Evolutionary conservation across 1,140 invertebrate genomes (phyloP).

Genomic region (Elysia chlorotica): DNA sequence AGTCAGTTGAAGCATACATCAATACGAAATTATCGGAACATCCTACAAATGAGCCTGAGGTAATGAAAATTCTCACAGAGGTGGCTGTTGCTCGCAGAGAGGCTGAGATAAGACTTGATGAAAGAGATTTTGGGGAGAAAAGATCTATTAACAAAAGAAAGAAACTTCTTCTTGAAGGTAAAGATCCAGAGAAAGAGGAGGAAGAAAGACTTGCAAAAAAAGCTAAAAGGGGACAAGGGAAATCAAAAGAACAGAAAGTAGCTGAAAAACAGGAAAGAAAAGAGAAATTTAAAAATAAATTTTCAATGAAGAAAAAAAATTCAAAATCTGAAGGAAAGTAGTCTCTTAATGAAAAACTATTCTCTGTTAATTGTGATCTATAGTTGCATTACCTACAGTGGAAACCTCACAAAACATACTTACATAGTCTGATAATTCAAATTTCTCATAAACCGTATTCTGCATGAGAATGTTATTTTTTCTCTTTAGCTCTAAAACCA

Average conservation of each 20-base stretch:
- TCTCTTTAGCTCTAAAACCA: no score
- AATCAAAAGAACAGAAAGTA: conserved; percentile 15
- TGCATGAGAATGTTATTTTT: no score
- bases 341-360: no score
- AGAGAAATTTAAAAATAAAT: conserved; percentile 29
- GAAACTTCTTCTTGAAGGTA: conserved; percentile 82
- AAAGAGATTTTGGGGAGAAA: conserved; percentile 88
- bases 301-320: conserved; percentile 25
- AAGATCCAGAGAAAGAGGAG: conserved; percentile 27
- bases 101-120: conserved; percentile 89
- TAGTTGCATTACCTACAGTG: no score
- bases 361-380: no score
- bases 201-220: conserved; percentile 19
- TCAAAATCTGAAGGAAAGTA: no score
- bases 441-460: no score
- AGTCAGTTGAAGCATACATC: conserved; percentile 84
- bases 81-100: conserved; percentile 88
- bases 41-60: conserved; percentile 80
- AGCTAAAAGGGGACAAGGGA: conserved; percentile 7
- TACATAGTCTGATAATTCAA: no score
- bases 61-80: conserved; percentile 85
- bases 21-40: conserved; percentile 83
- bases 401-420: no score
- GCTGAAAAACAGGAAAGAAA: conserved; percentile 27
- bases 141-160: conserved; percentile 87